Conservation (phyloP, 2,797 vertebrate species). For the Chaunax sp. region DNA sequence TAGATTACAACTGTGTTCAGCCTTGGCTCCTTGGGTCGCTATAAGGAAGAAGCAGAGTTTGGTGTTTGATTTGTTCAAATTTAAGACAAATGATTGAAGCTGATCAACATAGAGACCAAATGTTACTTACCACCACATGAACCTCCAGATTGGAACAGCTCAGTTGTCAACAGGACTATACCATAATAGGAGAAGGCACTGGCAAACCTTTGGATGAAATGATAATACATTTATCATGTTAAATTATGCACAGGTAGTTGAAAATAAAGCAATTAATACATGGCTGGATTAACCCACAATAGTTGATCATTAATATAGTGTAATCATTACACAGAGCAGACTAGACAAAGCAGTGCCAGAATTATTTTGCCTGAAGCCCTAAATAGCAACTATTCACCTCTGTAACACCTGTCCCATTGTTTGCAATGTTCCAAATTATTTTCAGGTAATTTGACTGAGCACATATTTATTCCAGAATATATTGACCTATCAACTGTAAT, state of each 20-base stretch:
- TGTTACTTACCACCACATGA: slow-evolving; percentile 87
- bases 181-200: slow-evolving; percentile 93
- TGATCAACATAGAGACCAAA: not conserved
- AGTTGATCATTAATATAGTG: not conserved
- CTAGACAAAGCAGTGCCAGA: not conserved
- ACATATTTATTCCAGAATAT: not conserved
- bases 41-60: not conserved
- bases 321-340: not conserved
- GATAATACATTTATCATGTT: not conserved
- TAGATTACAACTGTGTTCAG: slow-evolving; percentile 86
- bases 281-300: not conserved
- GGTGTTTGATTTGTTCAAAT: too few species aligned
- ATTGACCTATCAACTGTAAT: too few species aligned
- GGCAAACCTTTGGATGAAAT: slow-evolving; percentile 86
- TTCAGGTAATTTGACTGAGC: too few species aligned
- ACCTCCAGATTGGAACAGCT: slow-evolving; percentile 90
- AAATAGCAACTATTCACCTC: too few species aligned
- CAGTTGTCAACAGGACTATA: slow-evolving; percentile 91
- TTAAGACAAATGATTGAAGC: not conserved
- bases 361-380: not conserved
- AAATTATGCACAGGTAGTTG: not conserved
- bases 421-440: too few species aligned
- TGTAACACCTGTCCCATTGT: too few species aligned
- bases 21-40: slow-evolving; percentile 84
- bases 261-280: not conserved